Percentiles rank a stretch among this genome's conserved stretches.
phyloP scores from a whole-genome alignment of 2,113 vertebrate genomes.

The Sorex araneus region DNA sequence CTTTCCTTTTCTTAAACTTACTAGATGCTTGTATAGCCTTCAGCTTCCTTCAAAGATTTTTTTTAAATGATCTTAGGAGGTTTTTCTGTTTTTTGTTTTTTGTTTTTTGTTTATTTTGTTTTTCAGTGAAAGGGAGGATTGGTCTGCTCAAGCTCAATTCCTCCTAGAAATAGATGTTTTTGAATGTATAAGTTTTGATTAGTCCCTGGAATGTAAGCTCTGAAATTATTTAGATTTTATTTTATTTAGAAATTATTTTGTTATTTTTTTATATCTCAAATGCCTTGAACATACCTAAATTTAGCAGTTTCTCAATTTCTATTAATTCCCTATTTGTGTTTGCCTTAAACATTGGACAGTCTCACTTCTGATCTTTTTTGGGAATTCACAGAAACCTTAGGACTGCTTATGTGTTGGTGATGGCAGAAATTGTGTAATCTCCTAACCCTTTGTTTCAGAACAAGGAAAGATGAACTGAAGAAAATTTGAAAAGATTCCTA shows the following conservation, averaged over 20 bases:
- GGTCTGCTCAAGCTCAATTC: neutral
- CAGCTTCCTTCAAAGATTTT: neutral
- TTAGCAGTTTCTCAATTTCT: conserved; percentile 23
- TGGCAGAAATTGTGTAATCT: neutral
- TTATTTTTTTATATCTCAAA: neutral
- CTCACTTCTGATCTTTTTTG: conserved; percentile 17
- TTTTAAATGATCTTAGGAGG: neutral
- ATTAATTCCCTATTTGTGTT: conserved; percentile 12
- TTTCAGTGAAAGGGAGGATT: neutral
- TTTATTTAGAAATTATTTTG: neutral
- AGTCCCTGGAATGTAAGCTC: neutral
- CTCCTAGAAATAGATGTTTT: conserved; percentile 7
- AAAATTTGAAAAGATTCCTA: conserved; percentile 24
- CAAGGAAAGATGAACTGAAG: neutral
- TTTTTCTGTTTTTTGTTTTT: neutral
- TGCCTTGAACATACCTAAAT: conserved; percentile 5
- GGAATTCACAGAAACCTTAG: neutral
- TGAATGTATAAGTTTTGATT: conserved; percentile 1
- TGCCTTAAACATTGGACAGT: neutral
- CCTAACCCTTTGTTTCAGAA: neutral
- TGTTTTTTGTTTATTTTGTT: too few relatives aligned
- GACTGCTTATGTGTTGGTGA: neutral
- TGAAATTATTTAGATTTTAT: neutral
- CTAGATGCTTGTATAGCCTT: neutral
- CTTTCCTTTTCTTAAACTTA: neutral